A percentile compares a stretch with the other conserved stretches of the same genome.
Conservation (phyloP, 2,888 invertebrate genomes). For the Aspidiotus destructor region DNA sequence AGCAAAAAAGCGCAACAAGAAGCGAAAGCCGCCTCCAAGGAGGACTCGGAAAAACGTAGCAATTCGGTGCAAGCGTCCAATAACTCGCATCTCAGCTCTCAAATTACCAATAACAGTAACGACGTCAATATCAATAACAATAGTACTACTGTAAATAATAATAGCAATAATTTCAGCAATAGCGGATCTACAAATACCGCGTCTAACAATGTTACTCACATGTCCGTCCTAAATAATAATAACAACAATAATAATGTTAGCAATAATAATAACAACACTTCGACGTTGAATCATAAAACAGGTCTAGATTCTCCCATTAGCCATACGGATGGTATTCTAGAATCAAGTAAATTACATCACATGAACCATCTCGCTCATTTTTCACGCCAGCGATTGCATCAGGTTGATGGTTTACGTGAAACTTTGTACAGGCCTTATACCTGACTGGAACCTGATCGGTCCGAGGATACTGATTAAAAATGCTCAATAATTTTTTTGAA, state of each 20-base stretch:
- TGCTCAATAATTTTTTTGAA: too few species aligned
- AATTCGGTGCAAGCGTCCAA: constrained; percentile 15
- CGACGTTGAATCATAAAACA: constrained; percentile 12
- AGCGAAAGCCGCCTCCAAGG: constrained; percentile 43
- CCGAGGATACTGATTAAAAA: too few species aligned
- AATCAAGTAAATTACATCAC: constrained; percentile 26
- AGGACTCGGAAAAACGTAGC: constrained; percentile 31
- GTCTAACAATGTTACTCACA: constrained; percentile 11
- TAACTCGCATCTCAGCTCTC: background rate
- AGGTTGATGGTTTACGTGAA: constrained; percentile 24
- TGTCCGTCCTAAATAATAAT: constrained; percentile 24
- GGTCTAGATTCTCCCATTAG: constrained; percentile 13
- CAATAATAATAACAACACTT: background rate
- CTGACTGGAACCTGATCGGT: constrained; percentile 6
- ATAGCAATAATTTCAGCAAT: constrained; percentile 20
- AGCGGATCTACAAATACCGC: constrained; percentile 1
- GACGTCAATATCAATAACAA: constrained; percentile 11
- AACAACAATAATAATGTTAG: constrained; percentile 6
- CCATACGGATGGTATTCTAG: background rate
- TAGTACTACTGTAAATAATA: constrained; percentile 21
- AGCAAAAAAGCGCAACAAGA: constrained; percentile 93
- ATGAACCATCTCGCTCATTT: constrained; percentile 31
- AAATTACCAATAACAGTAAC: background rate
- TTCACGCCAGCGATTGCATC: constrained; percentile 12
- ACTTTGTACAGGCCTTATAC: constrained; percentile 36